These are phyloP conservation scores for Centrocercus urophasianus DNA, from an alignment of 2,113 vertebrate species.

Conservation along the genomic window DNA sequence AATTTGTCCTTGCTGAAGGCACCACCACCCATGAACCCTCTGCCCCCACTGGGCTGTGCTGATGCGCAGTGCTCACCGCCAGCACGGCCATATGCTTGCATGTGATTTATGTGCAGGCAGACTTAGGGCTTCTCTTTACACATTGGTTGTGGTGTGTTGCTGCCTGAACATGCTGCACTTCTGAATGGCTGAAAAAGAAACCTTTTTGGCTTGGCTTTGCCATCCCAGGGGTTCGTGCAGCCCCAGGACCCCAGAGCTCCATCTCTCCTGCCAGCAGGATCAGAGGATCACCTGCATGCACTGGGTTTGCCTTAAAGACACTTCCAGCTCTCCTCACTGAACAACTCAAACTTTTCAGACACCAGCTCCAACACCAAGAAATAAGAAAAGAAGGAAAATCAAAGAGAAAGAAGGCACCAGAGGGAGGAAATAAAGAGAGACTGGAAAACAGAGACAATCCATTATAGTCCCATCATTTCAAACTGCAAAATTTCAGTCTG, in stretches of 20 bases:
- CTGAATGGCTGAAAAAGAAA: not conserved
- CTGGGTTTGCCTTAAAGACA: not conserved
- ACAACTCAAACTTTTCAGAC: not conserved
- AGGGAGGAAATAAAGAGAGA: not conserved
- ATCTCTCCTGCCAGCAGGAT: not conserved
- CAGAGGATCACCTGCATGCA: not conserved
- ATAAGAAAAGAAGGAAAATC: not conserved
- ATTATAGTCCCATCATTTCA: constrained; percentile 19
- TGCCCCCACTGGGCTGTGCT: accelerated
- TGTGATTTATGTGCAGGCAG: not conserved
- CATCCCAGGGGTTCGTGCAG: accelerated
- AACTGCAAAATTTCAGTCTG: constrained; percentile 31
- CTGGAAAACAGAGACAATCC: not conserved
- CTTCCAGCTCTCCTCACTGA: constrained; percentile 6
- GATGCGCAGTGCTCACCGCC: accelerated
- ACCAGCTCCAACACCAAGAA: not conserved
- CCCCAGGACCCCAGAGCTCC: not conserved
- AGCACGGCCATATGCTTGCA: accelerated
- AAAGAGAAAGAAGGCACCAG: not conserved
- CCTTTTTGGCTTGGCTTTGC: accelerated
- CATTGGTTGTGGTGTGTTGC: not conserved
- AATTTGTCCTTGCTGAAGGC: not conserved
- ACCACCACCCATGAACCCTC: accelerated
- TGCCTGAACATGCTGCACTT: accelerated
- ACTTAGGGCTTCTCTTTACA: not conserved